Percentiles rank a stretch among this genome's conserved stretches.
Evolutionary conservation across 2,113 vertebrate genomes (phyloP).

Genomic region (Cebidichthys violaceus): DNA sequence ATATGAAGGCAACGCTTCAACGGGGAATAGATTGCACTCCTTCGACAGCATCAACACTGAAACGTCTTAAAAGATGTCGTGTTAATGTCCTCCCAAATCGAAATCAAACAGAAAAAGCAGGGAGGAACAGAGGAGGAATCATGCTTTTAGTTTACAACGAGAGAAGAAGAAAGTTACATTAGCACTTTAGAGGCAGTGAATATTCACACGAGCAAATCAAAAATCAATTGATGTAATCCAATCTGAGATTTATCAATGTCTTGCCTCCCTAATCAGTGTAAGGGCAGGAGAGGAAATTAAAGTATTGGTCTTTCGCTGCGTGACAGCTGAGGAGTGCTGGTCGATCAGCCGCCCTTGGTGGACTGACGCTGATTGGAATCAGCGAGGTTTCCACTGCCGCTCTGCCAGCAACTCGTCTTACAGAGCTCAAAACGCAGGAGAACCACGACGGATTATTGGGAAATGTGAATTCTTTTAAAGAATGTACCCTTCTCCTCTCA

Average conservation of each 20-base stretch:
- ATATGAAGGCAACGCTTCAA: background rate
- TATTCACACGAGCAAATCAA: conserved; percentile 35
- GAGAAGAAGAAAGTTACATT: background rate
- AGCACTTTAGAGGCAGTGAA: conserved; percentile 40
- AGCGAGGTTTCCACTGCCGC: background rate
- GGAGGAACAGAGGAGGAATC: background rate
- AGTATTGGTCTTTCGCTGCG: conserved; percentile 18
- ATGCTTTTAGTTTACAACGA: conserved; percentile 1
- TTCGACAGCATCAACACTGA: background rate
- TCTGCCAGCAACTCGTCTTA: background rate
- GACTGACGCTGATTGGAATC: conserved; percentile 23
- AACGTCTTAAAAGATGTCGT: background rate
- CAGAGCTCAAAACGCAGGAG: conserved; percentile 6
- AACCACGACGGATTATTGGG: background rate
- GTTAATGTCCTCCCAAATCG: conserved; percentile 9
- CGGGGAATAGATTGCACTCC: background rate
- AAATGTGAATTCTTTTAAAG: conserved; percentile 6
- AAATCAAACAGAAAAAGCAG: background rate
- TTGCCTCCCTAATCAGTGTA: conserved; percentile 28
- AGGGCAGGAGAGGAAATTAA: conserved; percentile 26
- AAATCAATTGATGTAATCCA: conserved; percentile 43
- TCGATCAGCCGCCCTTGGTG: conserved; percentile 47
- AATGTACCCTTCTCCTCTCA: background rate
- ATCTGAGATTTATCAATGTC: conserved; percentile 35
- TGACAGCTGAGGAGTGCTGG: conserved; percentile 19